Evolutionary conservation across 2,888 invertebrate genomes (phyloP), one percentile per base, ranked within the genome.

Genomic region (Caenorhabditis angaria): DNA sequence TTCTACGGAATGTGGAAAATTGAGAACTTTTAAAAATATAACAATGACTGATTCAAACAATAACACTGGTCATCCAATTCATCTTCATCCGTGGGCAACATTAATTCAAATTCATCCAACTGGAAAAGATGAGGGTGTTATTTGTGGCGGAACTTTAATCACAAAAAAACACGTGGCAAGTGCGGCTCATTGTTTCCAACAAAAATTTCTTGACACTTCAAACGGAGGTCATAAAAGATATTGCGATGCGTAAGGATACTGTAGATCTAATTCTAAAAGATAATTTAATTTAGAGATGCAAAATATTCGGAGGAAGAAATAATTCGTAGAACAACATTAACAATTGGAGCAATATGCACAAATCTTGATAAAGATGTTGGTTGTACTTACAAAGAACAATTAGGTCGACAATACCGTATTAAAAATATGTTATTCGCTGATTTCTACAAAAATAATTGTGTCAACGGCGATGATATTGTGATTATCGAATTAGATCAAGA

Each of bases 401-500:
- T 61, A 20, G 72, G 72, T 32, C 57, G 61, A 22, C 28, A 50
- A 3, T 24, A 67, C n/a, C 64, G 61, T 20, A 51, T 72, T 14
- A 56, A 48, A 8, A 67, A 66, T 51, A 53, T 72, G 14, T 50
- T 25, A n/a, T 54, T 72, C 0, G 67, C 67, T 12, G 57, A 60
- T 12, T 72, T 72, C n/a, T 72, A 29, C 58, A 47, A 57, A 18
- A 57, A 24, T 1, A 41, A 67, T 22, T 72, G 72, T 32, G 61
- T 61, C 4, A 51, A 72, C n/a, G 72, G 72, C 3, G 55, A 65
- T n/a, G 72, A 72, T 28, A 65, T 65, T 24, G 64, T 62, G 50
- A 57, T 72, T 22, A 24, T 72, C 28, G 72, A 72, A 25, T 47
- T 72, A 53, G 65, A 65, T 22, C 47, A 18, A 18, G 20, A 29